phyloP scores from a whole-genome alignment of 1,140 invertebrate species.

The Zaprionus taronus region DNA sequence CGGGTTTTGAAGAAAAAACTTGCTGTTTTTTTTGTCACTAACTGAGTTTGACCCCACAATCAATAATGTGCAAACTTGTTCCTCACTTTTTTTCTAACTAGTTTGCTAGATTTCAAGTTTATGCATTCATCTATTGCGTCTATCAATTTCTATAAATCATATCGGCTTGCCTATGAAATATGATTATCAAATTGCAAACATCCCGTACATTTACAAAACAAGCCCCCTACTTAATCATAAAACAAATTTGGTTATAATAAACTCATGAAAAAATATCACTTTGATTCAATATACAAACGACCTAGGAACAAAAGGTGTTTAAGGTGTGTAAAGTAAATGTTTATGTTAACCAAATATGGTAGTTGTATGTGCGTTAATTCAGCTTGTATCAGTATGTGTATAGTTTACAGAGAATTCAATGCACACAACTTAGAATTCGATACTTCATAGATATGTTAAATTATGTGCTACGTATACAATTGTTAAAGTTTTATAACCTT shows the following conservation, averaged over 20 bases:
- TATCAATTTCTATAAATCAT: not conserved
- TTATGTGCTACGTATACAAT: conserved; percentile 28
- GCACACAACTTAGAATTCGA: not conserved
- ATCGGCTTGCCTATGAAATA: not conserved
- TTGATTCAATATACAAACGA: not conserved
- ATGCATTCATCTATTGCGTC: not conserved
- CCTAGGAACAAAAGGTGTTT: not conserved
- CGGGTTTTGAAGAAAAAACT: not conserved
- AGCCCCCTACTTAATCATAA: not conserved
- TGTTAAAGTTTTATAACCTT: conserved; percentile 3
- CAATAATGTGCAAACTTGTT: not conserved
- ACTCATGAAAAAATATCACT: not conserved
- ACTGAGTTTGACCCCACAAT: not conserved
- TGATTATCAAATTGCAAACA: not conserved
- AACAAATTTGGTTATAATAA: not conserved
- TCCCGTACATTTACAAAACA: not conserved
- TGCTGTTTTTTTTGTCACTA: not conserved
- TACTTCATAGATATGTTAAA: conserved; percentile 10
- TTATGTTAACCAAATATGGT: not conserved
- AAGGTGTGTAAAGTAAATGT: not conserved
- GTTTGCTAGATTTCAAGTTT: too few relatives aligned
- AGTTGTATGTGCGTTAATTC: not conserved
- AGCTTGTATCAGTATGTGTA: not conserved
- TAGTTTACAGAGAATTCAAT: not conserved
- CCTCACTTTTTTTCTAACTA: too few relatives aligned